Evolutionary conservation across 2,888 invertebrate genomes (phyloP).

Genomic region (Synanthedon formicaeformis): DNA sequence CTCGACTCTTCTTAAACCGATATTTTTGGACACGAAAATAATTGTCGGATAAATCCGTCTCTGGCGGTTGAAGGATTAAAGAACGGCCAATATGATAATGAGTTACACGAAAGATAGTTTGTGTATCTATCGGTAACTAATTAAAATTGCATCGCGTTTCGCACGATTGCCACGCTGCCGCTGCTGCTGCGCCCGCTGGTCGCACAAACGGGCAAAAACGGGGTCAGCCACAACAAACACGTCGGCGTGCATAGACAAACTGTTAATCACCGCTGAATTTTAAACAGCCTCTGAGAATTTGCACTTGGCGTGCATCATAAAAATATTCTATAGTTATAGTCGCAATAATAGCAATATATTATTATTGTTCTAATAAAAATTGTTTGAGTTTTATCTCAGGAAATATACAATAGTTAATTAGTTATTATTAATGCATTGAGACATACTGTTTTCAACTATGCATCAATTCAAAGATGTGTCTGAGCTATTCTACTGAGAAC

Average conservation of each 20-base stretch:
- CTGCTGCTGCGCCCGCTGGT: conserved; percentile 14
- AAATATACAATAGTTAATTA: no score
- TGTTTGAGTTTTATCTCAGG: no score
- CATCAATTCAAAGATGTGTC: no score
- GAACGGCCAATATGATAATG: conserved; percentile 15
- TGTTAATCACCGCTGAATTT: conserved; percentile 15
- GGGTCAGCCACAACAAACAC: conserved; percentile 33
- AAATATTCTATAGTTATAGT: neutral
- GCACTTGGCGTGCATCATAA: neutral
- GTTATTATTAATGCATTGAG: no score
- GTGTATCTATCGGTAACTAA: conserved; percentile 26
- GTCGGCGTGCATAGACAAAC: conserved; percentile 6
- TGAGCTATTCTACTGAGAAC: no score
- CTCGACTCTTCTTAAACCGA: no score
- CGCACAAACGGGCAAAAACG: conserved; percentile 39
- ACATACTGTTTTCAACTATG: no score
- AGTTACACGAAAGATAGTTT: conserved; percentile 24
- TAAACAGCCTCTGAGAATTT: conserved; percentile 11
- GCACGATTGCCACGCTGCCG: conserved; percentile 34
- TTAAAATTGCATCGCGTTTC: conserved; percentile 54
- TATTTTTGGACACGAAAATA: no score
- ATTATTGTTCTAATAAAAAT: no score
- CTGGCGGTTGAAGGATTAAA: neutral
- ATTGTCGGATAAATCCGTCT: no score
- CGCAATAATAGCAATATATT: no score